Evolutionary conservation across 2,113 vertebrate genomes (phyloP), one percentile per base, ranked within the genome.

Genomic region (Protobothrops mucrosquamatus): DNA sequence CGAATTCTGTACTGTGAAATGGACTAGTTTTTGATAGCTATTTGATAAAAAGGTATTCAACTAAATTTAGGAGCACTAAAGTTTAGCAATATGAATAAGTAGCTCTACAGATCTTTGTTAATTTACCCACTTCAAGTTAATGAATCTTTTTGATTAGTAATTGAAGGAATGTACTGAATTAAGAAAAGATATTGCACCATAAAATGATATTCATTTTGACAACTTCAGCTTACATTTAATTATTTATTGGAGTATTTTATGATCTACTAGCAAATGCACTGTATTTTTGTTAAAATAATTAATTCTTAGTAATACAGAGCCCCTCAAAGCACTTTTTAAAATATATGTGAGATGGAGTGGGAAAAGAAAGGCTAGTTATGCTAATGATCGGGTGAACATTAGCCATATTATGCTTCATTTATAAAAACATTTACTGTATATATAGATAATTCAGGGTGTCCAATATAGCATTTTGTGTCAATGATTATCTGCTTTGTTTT

Each of bases 191-290:
- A 90, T 57, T 64, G n/a, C 81, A 61, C 89, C 81, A 59, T 57
- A 93, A 93, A 93, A 81, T 90, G 89, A 90, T 90, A 93, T 93
- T 87, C 92, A 93, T 93, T 93, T 93, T 93, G 92, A 90, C 92
- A 90, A 90, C 64, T 93, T 93, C 90, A 54, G 81, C 92, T 90
- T 93, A 87, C 81, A 90, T 90, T 90, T 87, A 93, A 93, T 90
- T 93, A 93, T 93, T 93, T 93, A 93, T 93, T 90, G 92, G 61
- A 93, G 90, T 90, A 93, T 55, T 87, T 81, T 87, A 87, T 93
- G 89, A 93, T 90, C 92, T 90, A 87, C 89, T 93, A 90, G 81
- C 34, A 90, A 93, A 93, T 90, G 89, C 57, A 46, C 22, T 87
- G 56, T 90, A 61, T 81, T 81, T 81, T 90, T 87, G 81, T 93